Percentiles rank a stretch among this genome's conserved stretches.
Evolutionary conservation across 2,888 invertebrate genomes (phyloP).

Genomic region (Phasia obesa): DNA sequence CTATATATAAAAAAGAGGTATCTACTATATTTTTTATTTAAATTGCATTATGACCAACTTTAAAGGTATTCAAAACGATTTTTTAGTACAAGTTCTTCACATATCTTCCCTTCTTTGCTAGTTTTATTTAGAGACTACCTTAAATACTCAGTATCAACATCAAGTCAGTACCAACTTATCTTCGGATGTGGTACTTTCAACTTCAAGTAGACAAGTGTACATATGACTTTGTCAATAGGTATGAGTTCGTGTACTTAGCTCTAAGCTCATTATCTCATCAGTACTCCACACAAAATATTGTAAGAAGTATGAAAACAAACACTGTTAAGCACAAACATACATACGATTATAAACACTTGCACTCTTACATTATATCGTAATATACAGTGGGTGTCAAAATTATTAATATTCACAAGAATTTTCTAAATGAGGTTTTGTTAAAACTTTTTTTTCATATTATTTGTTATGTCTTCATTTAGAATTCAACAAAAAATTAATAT

Average conservation of each 20-base stretch:
- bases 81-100: no score
- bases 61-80: no score
- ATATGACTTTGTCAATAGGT: neutral
- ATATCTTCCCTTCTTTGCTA: neutral
- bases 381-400: no score
- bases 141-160: neutral
- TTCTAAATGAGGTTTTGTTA: no score
- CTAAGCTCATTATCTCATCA: conserved; percentile 44
- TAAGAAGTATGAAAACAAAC: conserved; percentile 20
- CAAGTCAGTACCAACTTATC: neutral
- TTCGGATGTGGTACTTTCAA: neutral
- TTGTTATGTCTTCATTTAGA: no score
- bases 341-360: neutral
- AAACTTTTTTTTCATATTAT: no score
- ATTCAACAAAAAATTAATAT: no score
- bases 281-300: neutral
- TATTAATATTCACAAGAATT: no score
- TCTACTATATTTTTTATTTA: no score
- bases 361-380: no score
- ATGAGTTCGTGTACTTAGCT: conserved; percentile 6
- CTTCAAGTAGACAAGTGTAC: neutral
- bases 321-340: neutral
- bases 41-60: no score
- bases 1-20: no score
- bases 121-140: neutral